phyloP scores from a whole-genome alignment of 1,140 invertebrate genomes.

The Physella acuta region DNA sequence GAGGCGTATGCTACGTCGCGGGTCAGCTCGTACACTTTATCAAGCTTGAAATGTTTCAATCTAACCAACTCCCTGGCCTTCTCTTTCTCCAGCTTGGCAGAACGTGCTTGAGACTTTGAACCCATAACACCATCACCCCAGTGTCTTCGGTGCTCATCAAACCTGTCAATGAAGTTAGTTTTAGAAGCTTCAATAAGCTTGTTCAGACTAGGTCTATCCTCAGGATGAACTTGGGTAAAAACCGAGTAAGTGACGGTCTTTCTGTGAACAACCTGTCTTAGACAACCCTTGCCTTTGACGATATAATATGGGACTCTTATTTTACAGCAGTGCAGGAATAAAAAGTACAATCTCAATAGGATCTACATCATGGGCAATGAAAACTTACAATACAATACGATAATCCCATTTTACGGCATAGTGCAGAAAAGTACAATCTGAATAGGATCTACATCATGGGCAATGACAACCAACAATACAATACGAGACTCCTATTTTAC shows the following conservation, averaged over 20 bases:
- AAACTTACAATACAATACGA: slow-evolving; percentile 99
- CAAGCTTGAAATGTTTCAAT: no score
- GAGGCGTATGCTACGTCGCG: no score
- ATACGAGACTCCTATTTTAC: slow-evolving; percentile 98
- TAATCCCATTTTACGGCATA: slow-evolving; percentile 98
- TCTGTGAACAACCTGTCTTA: slow-evolving; percentile 81
- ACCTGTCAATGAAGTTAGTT: neutral
- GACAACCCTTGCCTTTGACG: slow-evolving; percentile 89
- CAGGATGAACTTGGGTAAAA: slow-evolving; percentile 67
- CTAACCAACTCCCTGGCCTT: slow-evolving; percentile 92
- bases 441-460: no score
- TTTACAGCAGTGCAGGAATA: slow-evolving; percentile 86
- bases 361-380: no score
- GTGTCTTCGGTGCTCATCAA: slow-evolving; percentile 78
- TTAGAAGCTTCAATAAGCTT: neutral
- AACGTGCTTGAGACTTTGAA: slow-evolving; percentile 89
- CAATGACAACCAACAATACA: no score
- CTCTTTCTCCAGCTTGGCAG: slow-evolving; percentile 91
- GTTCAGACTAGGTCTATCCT: neutral
- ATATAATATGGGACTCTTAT: slow-evolving; percentile 99
- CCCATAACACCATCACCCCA: slow-evolving; percentile 97
- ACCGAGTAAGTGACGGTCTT: slow-evolving; percentile 52
- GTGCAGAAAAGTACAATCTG: slow-evolving; percentile 94
- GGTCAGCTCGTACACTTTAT: no score
- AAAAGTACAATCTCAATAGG: no score